These are phyloP conservation scores for Rana temporaria DNA, from an alignment of 2,113 vertebrate genomes.

Conservation along the genomic window DNA sequence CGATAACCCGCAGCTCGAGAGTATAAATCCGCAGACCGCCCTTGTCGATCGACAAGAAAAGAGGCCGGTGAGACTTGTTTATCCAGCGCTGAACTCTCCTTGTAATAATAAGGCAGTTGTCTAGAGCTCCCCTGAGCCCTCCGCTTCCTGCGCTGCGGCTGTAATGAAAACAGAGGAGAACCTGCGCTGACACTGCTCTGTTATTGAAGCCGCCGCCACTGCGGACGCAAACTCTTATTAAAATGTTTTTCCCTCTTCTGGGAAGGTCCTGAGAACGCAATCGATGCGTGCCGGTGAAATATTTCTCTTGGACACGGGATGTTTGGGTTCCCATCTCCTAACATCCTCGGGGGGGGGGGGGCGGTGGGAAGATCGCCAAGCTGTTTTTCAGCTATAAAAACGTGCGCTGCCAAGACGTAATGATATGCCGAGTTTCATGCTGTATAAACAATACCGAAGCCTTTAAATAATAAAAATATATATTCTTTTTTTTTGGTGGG, in stretches of 20 bases:
- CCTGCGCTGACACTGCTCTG: constrained; percentile 15
- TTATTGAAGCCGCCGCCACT: constrained; percentile 69
- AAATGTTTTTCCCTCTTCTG: constrained; percentile 54
- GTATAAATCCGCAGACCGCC: not conserved
- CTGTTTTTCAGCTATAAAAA: too few species aligned
- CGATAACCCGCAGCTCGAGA: too few species aligned
- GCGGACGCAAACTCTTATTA: constrained; percentile 52
- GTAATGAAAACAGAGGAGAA: too few species aligned
- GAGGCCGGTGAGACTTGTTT: constrained; percentile 19
- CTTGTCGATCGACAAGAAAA: not conserved
- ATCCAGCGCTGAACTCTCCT: not conserved
- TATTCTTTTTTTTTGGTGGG: too few species aligned
- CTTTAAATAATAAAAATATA: too few species aligned
- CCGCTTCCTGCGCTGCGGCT: not conserved
- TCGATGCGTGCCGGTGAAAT: constrained; percentile 61
- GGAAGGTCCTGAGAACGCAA: constrained; percentile 58
- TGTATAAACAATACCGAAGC: not conserved
- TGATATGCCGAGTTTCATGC: not conserved
- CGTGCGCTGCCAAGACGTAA: not conserved
- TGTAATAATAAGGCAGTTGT: not conserved
- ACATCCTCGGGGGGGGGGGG: not conserved
- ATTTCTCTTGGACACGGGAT: constrained; percentile 61
- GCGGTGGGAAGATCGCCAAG: not conserved
- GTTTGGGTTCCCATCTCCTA: constrained; percentile 58
- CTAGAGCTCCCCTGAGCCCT: not conserved